Base-by-base conservation (phyloP, 2,797 vertebrate genomes). In the Bryconaethiops microstoma region DNA sequence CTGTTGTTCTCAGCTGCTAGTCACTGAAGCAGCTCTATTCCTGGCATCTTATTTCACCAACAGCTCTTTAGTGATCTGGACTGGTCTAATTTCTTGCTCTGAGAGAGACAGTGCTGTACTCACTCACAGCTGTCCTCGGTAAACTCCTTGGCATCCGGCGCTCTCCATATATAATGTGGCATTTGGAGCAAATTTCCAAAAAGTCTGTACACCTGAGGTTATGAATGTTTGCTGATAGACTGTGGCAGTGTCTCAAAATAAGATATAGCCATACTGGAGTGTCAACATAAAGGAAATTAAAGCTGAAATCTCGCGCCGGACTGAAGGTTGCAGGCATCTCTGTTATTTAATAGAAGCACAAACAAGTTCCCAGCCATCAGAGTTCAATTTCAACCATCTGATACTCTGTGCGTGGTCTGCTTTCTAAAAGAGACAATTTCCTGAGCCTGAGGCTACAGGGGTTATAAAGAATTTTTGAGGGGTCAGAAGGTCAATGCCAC, bases 181-280 rank as follows among this genome's bases (percentile, higher is more conserved):
- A 78, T 69, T 59, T 9, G 74, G 55, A 82, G 55, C 35, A 67
- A 16, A 39, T 62, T 76, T 79, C 78, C 75, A 77, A 60, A 57
- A 85, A 62, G 50, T 75, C 64, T 52, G 74, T 81, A 55, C n/a
- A 75, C 78, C 55, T 7, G 23, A 79, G 84, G 85, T 74, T 85
- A 70, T 77, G 70, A 76, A 86, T 84, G 84, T 84, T 81, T 83
- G 84, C 77, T 82, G 83, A 84, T 80, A 80, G 79, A 82, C 81
- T 40, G 76, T 45, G 7, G 68, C 9, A 48, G 19, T 17, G 35
- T 54, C 79, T 79, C 71, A 80, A 54, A 60, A 79, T 76, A 83
- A 84, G 83, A 82, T 84, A 78, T 72, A 82, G 65, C 71, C 73
- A 23, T 76, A 78, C 55, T 77, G 25, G 9, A 83, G 65, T 74